phyloP scores from a whole-genome alignment of 2,113 vertebrate species.

The Paradoxurus hermaphroditus region DNA sequence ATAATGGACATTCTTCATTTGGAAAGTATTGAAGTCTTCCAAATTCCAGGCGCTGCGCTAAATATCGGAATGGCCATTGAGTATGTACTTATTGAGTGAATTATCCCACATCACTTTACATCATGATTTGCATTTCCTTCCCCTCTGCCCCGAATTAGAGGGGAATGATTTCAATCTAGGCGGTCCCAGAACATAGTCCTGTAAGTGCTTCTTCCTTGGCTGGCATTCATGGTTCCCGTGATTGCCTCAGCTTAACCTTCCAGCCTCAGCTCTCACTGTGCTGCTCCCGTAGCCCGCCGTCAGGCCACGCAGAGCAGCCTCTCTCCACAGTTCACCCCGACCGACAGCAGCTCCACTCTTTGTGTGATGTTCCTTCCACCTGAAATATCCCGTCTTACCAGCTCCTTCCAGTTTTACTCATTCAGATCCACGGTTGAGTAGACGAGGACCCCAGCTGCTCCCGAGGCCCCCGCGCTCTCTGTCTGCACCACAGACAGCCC shows the following conservation, averaged over 20 bases:
- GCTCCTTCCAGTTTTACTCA: background rate
- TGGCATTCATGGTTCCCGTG: background rate
- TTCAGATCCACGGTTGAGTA: background rate
- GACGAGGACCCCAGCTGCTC: background rate
- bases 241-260: background rate
- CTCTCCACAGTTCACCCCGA: background rate
- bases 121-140: background rate
- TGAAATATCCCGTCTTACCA: background rate
- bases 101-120: background rate
- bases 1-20: background rate
- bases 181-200: background rate
- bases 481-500: background rate
- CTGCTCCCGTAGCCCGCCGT: background rate
- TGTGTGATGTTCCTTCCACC: background rate
- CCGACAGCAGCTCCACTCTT: background rate
- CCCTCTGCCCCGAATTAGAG: background rate
- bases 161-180: background rate
- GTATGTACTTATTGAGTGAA: background rate
- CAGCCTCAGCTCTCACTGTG: background rate
- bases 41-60: background rate
- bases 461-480: background rate
- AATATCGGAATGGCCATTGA: background rate
- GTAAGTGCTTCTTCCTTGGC: background rate
- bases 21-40: background rate
- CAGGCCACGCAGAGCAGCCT: accelerated